Percentiles rank a stretch among this genome's conserved stretches.
Evolutionary conservation across 2,113 vertebrate genomes (phyloP).

Genomic region (Ammospiza caudacuta): DNA sequence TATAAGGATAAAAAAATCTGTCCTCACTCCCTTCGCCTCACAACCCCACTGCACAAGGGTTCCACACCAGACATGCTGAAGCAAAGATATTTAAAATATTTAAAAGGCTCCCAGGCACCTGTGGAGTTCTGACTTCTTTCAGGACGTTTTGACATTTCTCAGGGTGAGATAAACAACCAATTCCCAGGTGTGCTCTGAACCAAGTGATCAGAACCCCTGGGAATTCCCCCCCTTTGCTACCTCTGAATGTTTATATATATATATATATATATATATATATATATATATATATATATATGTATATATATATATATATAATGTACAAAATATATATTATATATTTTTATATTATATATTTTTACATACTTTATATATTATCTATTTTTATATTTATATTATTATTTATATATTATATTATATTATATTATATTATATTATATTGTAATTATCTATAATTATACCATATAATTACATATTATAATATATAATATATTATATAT

Average conservation of each 20-base stretch:
- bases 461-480: too few relatives aligned
- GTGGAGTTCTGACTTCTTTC: background rate
- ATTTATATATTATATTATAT: too few relatives aligned
- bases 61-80: background rate
- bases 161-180: background rate
- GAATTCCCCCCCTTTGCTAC: background rate
- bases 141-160: background rate
- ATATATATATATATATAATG: background rate
- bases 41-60: fast-evolving
- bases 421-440: too few relatives aligned
- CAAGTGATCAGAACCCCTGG: background rate
- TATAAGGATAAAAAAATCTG: background rate
- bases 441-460: too few relatives aligned
- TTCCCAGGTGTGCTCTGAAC: background rate
- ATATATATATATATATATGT: background rate
- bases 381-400: too few relatives aligned
- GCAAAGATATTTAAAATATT: background rate
- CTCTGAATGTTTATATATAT: background rate
- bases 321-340: too few relatives aligned
- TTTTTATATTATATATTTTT: background rate
- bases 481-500: too few relatives aligned
- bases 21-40: background rate
- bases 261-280: background rate
- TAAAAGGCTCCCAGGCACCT: background rate
- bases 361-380: too few relatives aligned